Base-by-base conservation (phyloP, 1,140 invertebrate species). In the Drosophila nikananu region DNA sequence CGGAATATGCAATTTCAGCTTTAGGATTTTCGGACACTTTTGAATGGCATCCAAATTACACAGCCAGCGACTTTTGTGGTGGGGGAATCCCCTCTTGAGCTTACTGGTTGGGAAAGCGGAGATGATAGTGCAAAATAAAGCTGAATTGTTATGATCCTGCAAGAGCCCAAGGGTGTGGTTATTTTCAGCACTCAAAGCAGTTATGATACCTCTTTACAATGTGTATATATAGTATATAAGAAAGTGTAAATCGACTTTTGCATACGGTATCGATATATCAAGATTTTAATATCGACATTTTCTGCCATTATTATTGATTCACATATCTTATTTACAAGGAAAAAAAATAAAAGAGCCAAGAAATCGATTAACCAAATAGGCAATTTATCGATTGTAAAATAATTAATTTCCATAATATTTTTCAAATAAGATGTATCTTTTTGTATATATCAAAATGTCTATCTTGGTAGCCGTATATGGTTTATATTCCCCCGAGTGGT, bases 1-100 rank as follows among this genome's bases (percentile, higher is more conserved):
- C 66, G 41, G 60, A 86, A 86, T 86, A 86, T 86, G 82, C 82
- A 81, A 76, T 86, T 86, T 68, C 64, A 83, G 58, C 81, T 77
- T 65, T 86, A 67, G 46, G 46, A 49, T 49, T 49, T 49, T 49
- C 23, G 79, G 83, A 72, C 83, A 86, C 71, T 86, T 86, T 86
- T 58, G 68, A 86, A 86, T 80, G 80, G 66, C 79, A 67, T 32
- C 61, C 78, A 76, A 86, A 82, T 79, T 58, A 46, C 70, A 58
- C 54, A 58, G 44, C 39, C 62, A 46, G 23, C 44, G 13, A 66
- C 41, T 44, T 51, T 46, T 32, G 32, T 59, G 68, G 52, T 19
- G 17, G 68, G 52, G 25, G 17, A 59, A 51, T 49, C 39, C 51
- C 23, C 51, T 27, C 51, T 27, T 19, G 7, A 70, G 39, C 51